Evolutionary conservation across 2,888 invertebrate genomes (phyloP).

Genomic region (Papilio gigon): DNA sequence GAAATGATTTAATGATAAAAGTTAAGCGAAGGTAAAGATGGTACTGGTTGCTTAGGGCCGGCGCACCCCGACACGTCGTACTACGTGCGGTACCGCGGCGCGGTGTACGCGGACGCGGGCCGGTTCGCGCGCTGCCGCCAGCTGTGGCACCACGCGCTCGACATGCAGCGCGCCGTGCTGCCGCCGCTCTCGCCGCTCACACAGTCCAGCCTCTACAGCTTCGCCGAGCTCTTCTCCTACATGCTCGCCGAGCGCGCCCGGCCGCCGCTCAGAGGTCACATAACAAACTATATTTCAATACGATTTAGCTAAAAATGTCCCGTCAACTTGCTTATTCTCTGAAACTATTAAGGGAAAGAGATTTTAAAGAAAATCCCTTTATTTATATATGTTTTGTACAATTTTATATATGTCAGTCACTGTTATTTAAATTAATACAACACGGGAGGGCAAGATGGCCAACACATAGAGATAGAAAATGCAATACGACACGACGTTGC

Average conservation of each 20-base stretch:
- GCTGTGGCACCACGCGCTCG: slow-evolving; percentile 97
- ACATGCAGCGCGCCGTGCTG: slow-evolving; percentile 96
- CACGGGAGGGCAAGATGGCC: too few species aligned
- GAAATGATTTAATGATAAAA: too few species aligned
- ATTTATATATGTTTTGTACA: too few species aligned
- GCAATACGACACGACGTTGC: too few species aligned
- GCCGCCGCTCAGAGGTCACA: slow-evolving; percentile 82
- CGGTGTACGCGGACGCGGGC: slow-evolving; percentile 97
- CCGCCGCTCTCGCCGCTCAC: slow-evolving; percentile 97
- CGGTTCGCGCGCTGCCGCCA: slow-evolving; percentile 96
- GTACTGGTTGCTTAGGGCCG: slow-evolving; percentile 79
- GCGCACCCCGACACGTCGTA: slow-evolving; percentile 98
- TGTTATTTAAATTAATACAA: too few species aligned
- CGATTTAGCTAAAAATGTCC: too few species aligned
- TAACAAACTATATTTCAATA: not conserved
- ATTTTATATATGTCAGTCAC: too few species aligned
- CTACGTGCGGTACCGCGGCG: slow-evolving; percentile 96
- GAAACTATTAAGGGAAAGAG: too few species aligned
- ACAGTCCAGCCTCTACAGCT: slow-evolving; percentile 95
- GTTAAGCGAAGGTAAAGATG: not conserved
- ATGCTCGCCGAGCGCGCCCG: slow-evolving; percentile 94
- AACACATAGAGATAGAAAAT: too few species aligned
- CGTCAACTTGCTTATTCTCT: too few species aligned
- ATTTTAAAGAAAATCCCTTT: too few species aligned
- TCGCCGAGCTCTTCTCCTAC: slow-evolving; percentile 96